Conservation (phyloP, 2,113 vertebrate species). For the Chloropsis hardwickii region DNA sequence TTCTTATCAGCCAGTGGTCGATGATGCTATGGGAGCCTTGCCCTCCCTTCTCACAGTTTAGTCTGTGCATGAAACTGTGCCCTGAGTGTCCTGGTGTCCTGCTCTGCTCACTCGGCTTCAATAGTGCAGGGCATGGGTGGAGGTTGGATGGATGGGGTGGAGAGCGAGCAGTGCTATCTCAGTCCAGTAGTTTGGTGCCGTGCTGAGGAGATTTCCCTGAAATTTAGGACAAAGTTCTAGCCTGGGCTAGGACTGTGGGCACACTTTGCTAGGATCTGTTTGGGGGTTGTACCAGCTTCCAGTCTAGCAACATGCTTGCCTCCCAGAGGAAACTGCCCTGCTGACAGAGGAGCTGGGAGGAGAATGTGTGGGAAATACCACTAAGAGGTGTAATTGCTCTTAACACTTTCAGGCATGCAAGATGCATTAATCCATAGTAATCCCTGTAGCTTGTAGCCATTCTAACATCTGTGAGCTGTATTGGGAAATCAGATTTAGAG, state of each 20-base stretch:
- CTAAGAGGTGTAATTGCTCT: background rate
- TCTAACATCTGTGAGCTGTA: background rate
- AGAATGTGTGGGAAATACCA: background rate
- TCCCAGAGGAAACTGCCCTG: background rate
- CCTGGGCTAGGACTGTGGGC: background rate
- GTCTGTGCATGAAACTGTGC: fast-evolving
- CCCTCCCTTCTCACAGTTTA: background rate
- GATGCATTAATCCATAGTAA: background rate
- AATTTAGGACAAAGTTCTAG: background rate
- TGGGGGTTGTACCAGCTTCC: background rate
- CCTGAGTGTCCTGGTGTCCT: background rate
- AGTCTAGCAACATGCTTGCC: background rate
- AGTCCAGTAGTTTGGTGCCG: background rate
- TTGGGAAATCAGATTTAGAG: background rate
- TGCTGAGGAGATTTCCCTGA: background rate
- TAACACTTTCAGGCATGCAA: background rate
- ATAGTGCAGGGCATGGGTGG: background rate
- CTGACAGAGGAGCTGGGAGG: background rate
- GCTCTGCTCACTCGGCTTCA: background rate
- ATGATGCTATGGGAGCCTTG: background rate
- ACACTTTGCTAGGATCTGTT: fast-evolving
- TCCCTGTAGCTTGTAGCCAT: background rate
- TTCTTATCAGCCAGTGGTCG: background rate
- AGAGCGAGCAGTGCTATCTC: background rate
- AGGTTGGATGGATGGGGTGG: background rate